Conservation (phyloP, 2,113 vertebrate species). For the Rallus limicola region DNA sequence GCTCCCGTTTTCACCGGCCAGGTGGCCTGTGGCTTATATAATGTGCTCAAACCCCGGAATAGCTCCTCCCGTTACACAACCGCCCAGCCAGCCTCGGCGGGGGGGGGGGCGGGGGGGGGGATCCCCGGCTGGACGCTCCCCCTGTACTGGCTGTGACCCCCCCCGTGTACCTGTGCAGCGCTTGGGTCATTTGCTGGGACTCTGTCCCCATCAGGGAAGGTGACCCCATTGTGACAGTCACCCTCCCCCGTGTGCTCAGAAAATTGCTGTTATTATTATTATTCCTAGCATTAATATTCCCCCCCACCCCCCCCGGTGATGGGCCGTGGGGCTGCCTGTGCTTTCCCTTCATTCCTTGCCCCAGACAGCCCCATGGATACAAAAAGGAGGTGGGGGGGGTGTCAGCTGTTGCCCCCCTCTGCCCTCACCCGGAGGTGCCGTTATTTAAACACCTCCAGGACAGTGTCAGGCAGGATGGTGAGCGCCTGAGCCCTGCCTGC, state of each 20-base stretch:
- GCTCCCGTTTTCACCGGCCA: slow-evolving; percentile 25
- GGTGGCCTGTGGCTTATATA: slow-evolving; percentile 68
- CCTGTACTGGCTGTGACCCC: not conserved
- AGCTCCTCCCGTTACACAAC: slow-evolving; percentile 68
- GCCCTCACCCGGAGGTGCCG: rapidly evolving
- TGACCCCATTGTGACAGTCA: slow-evolving; percentile 6
- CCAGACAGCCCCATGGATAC: not conserved
- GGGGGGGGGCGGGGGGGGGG: not conserved
- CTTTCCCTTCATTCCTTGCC: not conserved
- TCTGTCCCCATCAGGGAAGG: not conserved
- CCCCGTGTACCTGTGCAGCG: rapidly evolving
- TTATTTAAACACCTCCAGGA: not conserved
- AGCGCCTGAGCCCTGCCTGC: not conserved
- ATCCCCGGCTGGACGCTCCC: not conserved
- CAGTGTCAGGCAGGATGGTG: not conserved
- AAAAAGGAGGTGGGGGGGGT: not conserved
- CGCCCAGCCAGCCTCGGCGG: not conserved
- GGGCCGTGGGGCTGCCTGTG: not conserved
- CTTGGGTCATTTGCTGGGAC: rapidly evolving
- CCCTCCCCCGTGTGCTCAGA: not conserved
- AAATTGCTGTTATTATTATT: not conserved
- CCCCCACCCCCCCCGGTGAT: too few relatives aligned
- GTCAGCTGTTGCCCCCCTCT: not conserved
- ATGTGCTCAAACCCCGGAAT: slow-evolving; percentile 61
- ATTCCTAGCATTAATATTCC: not conserved